These are phyloP conservation scores for Aleiodes alternator DNA, from an alignment of 2,888 invertebrate genomes.

Conservation along the genomic window DNA sequence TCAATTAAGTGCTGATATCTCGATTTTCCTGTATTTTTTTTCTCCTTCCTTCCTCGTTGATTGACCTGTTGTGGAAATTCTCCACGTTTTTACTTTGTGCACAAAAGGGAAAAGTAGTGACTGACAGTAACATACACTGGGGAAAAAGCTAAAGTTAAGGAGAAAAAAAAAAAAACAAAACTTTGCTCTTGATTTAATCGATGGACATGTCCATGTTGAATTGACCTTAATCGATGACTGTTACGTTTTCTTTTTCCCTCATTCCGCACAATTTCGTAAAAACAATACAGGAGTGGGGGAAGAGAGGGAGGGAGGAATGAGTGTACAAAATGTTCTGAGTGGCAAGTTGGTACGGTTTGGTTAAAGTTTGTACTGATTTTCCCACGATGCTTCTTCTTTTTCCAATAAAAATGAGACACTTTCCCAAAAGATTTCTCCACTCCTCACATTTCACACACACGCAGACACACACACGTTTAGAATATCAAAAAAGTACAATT, in stretches of 20 bases:
- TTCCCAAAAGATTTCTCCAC: background rate
- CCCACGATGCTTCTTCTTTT: background rate
- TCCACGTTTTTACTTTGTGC: background rate
- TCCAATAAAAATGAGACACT: background rate
- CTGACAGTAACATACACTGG: no score
- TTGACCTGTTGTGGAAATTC: background rate
- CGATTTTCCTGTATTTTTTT: background rate
- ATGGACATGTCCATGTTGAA: conserved; percentile 1
- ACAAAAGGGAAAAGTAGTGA: background rate
- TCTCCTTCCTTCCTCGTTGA: background rate
- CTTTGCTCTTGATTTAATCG: conserved; percentile 13
- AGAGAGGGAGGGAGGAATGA: background rate
- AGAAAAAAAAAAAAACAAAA: background rate
- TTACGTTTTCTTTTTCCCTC: background rate
- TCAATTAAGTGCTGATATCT: background rate
- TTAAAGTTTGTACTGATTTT: conserved; percentile 2
- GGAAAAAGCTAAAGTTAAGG: background rate
- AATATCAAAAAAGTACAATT: background rate
- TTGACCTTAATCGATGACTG: conserved; percentile 33
- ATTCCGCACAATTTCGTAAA: background rate
- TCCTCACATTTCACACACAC: background rate
- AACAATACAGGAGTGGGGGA: background rate
- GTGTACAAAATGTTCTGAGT: conserved; percentile 2
- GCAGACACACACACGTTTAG: background rate
- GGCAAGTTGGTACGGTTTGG: background rate